Evolutionary conservation across 1,140 invertebrate genomes (phyloP), one percentile per base, ranked within the genome.

Genomic region (Nasonia vitripennis): DNA sequence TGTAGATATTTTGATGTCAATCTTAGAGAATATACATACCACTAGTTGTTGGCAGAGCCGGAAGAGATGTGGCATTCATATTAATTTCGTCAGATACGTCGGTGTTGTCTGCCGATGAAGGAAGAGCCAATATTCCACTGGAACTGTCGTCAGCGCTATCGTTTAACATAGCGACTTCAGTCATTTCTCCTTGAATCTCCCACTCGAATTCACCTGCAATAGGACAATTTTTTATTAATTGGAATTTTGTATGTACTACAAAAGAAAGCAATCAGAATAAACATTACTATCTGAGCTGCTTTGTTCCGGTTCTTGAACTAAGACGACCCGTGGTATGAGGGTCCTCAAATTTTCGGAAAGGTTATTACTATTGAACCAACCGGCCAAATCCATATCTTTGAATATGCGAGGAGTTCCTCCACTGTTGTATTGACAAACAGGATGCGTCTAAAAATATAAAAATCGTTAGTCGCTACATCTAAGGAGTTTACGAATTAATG

Each of bases 341-440:
- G 96, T 96, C 79, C 96, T 94, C 17, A 98, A 94, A 94, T 98
- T 98, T 88, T 96, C 95, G 67, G 96, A 95, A 45, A 98, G 94
- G 90, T 95, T 95, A 89, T 97, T 96, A 20, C 95, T 95, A 62
- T 95, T 94, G 93, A 96, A 98, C 95, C 96, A 98, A 82, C 95
- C 94, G 45, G 93, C 90, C 70, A 97, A 94, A 88, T 97, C 95
- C 89, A 96, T 94, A 89, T 97, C 96, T 68, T 93, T 93, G 37
- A 94, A 93, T 41, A 94, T 88, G n/a, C 79, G 91, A 78, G 84
- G 85, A 20, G 88, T 87, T 20, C 87, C 88, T 2, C 87, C 87
- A 34, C 89, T 90, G 7, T 86, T 90, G 31, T 93, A 93, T 7
- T 91, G 91, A 87, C 93, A 93, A 3, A 93, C 81, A 84, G 90